These are phyloP conservation scores for Agonopterix arenella DNA, from an alignment of 2,888 invertebrate species.

Conservation along the genomic window DNA sequence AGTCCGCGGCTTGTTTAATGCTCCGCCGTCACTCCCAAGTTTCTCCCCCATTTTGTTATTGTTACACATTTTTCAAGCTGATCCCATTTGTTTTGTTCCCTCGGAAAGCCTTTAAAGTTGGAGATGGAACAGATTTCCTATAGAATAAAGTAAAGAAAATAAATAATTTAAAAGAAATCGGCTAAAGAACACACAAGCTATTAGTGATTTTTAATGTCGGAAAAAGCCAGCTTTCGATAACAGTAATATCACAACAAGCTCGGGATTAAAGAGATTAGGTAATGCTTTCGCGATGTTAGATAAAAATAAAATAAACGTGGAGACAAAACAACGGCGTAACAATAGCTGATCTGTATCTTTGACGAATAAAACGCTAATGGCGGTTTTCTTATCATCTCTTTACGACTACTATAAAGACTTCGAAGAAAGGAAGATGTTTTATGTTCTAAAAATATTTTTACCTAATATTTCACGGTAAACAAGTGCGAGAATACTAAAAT, in stretches of 20 bases:
- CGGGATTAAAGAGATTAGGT: conserved; percentile 1
- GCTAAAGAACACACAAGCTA: not conserved
- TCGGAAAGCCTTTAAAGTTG: conserved; percentile 35
- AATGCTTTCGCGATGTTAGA: conserved; percentile 1
- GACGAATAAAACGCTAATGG: conserved; percentile 21
- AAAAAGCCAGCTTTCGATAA: not conserved
- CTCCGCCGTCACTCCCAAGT: conserved; percentile 53
- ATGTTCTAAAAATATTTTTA: conserved; percentile 7
- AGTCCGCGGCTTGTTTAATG: conserved; percentile 43
- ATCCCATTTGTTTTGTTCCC: conserved; percentile 51
- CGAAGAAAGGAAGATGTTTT: conserved; percentile 10
- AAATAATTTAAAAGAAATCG: too few relatives aligned
- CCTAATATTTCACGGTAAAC: conserved; percentile 1
- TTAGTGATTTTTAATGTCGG: not conserved
- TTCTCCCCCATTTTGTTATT: conserved; percentile 50
- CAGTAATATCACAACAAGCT: not conserved
- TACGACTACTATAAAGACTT: conserved; percentile 9
- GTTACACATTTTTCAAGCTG: conserved; percentile 56
- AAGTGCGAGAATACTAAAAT: conserved; percentile 20
- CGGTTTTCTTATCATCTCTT: conserved; percentile 14
- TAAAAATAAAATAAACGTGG: conserved; percentile 10
- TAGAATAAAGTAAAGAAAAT: not conserved
- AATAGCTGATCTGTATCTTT: conserved; percentile 20
- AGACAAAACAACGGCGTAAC: conserved; percentile 15
- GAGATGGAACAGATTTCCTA: conserved; percentile 33